Evolutionary conservation across 2,797 vertebrate genomes (phyloP).

Genomic region (Crocidura indochinensis): DNA sequence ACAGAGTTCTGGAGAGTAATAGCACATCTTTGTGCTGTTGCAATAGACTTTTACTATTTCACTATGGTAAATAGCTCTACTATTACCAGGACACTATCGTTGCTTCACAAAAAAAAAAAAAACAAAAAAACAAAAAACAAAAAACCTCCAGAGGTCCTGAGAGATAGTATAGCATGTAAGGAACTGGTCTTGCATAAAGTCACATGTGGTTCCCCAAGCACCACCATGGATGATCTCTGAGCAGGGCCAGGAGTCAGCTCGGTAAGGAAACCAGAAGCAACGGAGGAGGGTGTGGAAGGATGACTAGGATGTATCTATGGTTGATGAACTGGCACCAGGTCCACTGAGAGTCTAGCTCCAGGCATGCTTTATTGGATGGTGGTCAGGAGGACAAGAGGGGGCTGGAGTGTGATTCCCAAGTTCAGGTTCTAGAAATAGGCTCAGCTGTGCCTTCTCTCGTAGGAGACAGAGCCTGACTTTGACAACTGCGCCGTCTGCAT

Average conservation of each 20-base stretch:
- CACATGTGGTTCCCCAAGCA: too few species aligned
- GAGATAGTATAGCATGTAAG: too few species aligned
- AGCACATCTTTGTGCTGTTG: constrained; percentile 17
- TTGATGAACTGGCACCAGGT: not conserved
- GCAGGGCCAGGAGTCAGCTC: too few species aligned
- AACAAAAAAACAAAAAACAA: too few species aligned
- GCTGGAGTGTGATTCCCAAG: not conserved
- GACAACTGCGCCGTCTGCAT: constrained; percentile 99
- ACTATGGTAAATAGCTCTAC: not conserved
- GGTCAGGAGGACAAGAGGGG: too few species aligned
- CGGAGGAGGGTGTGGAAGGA: not conserved
- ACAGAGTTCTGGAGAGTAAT: too few species aligned
- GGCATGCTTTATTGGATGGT: not conserved
- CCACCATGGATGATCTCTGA: too few species aligned
- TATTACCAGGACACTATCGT: not conserved
- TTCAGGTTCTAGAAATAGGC: not conserved
- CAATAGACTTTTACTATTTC: not conserved
- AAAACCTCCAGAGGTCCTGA: not conserved
- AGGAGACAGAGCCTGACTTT: constrained; percentile 98
- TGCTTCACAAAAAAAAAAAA: constrained; percentile 24
- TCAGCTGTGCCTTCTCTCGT: constrained; percentile 81
- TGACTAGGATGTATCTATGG: constrained; percentile 24
- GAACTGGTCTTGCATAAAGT: too few species aligned
- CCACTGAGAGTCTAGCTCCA: not conserved
- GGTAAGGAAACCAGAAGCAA: not conserved